Conservation (phyloP, 2,113 vertebrate genomes). For the Sturnira hondurensis region DNA sequence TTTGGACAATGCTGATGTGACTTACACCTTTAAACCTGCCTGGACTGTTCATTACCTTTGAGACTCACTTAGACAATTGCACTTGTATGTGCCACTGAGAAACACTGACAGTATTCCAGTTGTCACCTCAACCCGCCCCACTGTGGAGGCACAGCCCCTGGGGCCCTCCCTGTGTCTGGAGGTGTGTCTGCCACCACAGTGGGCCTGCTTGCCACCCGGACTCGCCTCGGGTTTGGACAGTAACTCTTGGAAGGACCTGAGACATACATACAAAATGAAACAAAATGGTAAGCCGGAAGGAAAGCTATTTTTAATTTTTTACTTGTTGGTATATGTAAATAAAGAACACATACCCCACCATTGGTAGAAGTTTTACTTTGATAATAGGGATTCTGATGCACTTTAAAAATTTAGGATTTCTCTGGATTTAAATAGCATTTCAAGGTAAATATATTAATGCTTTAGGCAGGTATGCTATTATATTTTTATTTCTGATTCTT, state of each 20-base stretch:
- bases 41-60: not conserved
- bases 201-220: not conserved
- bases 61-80: not conserved
- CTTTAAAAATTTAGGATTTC: slow-evolving; percentile 30
- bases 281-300: not conserved
- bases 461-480: not conserved
- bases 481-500: slow-evolving; percentile 33
- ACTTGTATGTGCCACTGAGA: not conserved
- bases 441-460: not conserved
- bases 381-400: slow-evolving; percentile 20
- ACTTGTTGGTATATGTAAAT: slow-evolving; percentile 13
- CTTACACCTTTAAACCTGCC: not conserved
- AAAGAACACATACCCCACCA: not conserved
- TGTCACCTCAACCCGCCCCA: not conserved
- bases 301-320: slow-evolving; percentile 5
- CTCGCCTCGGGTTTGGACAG: not conserved
- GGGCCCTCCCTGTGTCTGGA: not conserved
- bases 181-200: not conserved
- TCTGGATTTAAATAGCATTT: not conserved
- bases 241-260: not conserved
- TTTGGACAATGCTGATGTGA: not conserved
- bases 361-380: slow-evolving; percentile 33
- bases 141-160: not conserved
- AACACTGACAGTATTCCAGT: not conserved
- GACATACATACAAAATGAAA: not conserved